Evolutionary conservation across 2,888 invertebrate species (phyloP).

Genomic region (Patella pellucida): DNA sequence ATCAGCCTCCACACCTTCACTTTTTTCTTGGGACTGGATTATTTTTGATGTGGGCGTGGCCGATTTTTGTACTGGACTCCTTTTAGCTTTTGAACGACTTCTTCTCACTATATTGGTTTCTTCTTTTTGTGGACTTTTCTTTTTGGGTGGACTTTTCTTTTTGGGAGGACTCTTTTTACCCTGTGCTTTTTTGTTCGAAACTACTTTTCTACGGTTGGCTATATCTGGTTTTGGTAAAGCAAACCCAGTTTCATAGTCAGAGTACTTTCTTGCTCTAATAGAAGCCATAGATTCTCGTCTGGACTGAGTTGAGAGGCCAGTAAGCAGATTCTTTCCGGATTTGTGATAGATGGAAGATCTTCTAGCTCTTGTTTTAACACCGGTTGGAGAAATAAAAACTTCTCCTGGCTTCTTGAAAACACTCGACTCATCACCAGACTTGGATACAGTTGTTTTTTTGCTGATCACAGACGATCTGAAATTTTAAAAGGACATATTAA

Average conservation of each 20-base stretch:
- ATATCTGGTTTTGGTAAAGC: neutral
- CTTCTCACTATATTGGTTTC: too few relatives aligned
- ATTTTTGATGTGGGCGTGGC: neutral
- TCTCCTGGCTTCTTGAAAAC: conserved; percentile 21
- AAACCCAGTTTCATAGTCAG: neutral
- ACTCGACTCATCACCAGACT: neutral
- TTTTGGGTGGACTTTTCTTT: neutral
- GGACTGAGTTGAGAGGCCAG: conserved; percentile 1
- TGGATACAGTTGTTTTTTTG: conserved; percentile 12
- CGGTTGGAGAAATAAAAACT: conserved; percentile 37
- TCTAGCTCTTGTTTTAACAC: conserved; percentile 43
- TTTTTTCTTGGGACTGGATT: neutral
- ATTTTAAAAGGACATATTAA: neutral
- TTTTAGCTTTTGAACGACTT: neutral
- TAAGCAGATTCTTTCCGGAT: conserved; percentile 26
- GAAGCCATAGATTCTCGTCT: conserved; percentile 12
- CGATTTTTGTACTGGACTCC: neutral
- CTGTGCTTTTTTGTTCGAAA: neutral
- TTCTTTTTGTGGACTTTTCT: neutral
- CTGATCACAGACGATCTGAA: conserved; percentile 8
- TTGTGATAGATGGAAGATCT: conserved; percentile 49
- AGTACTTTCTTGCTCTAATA: conserved; percentile 6
- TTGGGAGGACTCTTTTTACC: neutral
- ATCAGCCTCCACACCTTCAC: neutral
- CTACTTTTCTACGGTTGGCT: neutral